Evolutionary conservation across 2,113 vertebrate species (phyloP).

Genomic region (Solea solea): DNA sequence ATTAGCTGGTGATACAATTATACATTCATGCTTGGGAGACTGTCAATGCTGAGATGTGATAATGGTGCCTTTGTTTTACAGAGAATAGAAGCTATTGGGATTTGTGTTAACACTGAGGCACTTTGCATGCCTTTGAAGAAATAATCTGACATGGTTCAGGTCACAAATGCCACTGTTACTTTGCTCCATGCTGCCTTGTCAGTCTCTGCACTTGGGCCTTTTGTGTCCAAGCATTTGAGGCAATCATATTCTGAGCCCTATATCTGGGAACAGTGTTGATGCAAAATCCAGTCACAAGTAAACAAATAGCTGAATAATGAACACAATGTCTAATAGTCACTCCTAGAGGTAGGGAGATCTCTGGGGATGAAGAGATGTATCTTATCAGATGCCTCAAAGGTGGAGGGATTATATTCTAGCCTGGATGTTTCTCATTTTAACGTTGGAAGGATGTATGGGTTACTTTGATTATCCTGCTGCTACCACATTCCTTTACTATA

Average conservation of each 20-base stretch:
- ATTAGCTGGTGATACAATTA: slow-evolving; percentile 5
- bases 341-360: background rate
- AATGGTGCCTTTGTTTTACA: slow-evolving; percentile 4
- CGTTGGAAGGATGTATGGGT: too few relatives aligned
- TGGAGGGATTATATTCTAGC: too few relatives aligned
- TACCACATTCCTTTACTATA: too few relatives aligned
- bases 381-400: too few relatives aligned
- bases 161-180: background rate
- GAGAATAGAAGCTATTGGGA: background rate
- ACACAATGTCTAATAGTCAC: too few relatives aligned
- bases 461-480: too few relatives aligned
- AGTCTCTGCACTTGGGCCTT: background rate
- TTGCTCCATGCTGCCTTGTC: background rate
- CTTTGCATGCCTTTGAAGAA: slow-evolving; percentile 3
- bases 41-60: background rate
- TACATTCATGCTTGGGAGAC: background rate
- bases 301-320: too few relatives aligned
- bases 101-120: background rate
- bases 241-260: background rate
- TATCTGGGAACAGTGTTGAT: background rate
- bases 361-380: too few relatives aligned
- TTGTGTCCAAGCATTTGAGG: background rate
- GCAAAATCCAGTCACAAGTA: too few relatives aligned
- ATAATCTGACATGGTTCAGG: background rate
- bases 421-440: too few relatives aligned